Base-by-base conservation (phyloP, 2,888 invertebrate genomes). In the Caenorhabditis panamensis region DNA sequence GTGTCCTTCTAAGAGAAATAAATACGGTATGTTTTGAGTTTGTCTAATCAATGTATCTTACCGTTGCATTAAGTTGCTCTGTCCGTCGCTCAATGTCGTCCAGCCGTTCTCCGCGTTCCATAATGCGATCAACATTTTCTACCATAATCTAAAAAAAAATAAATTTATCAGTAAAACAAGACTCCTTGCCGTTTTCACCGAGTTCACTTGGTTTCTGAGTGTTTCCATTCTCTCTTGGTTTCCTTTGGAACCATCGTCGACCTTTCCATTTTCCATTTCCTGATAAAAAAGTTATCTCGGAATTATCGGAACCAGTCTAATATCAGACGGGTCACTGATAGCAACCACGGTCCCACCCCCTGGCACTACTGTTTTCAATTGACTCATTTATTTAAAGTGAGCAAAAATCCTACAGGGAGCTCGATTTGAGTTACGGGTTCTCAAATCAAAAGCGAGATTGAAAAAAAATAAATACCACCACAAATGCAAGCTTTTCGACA, bases 71-170 rank as follows among this genome's bases (percentile, higher is more conserved):
- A 53, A 89, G 72, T 22, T 85, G 84, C 31, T 84, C 87, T 4
- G 87, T 85, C 56, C 88, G 67, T 47, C 82, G 56, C 36, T 88
- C 85, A 56, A 90, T 79, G 54, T 86, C 83, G 49, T 90, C 90
- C 44, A 90, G 79, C 26, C 88, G 80, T 26, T 89, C 89, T 24
- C 89, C 90, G 9, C 90, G 81, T 54, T 88, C 89, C 83, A 90
- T 59, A 62, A 90, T 86, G 22, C 88, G 75, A 47, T 86, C 82
- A 31, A 90, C 87, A 63, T 90, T 90, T 53, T 87, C 83, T 20
- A 84, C 71, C 90, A 90, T 90, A n/a, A 90, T 84, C 87, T 88
- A 62, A 41, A 82, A 79, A 69, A 13, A 31, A 18, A 31, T 18
- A 47, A 9, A 53, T 53, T 20, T 53, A 13, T 18, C 9, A 49